Conservation (phyloP, 2,888 invertebrate species). For the Caenorhabditis sp. region DNA sequence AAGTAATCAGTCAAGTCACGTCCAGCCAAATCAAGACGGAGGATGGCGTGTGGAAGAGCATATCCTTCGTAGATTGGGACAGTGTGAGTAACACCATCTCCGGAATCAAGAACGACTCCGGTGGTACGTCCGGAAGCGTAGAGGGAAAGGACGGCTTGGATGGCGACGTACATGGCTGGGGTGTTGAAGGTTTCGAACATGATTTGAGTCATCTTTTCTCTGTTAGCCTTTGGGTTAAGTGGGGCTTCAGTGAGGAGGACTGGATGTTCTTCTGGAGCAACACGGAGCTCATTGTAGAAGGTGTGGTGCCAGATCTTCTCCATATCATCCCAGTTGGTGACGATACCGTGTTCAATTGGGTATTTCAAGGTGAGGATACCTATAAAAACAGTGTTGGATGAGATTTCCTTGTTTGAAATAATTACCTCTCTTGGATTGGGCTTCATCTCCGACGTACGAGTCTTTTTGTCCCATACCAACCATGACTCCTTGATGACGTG, state of each 20-base stretch:
- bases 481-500: slow-evolving; percentile 77
- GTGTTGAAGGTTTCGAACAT: slow-evolving; percentile 83
- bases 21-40: slow-evolving; percentile 74
- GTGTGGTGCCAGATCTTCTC: slow-evolving; percentile 99
- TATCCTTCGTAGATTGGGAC: slow-evolving; percentile 83
- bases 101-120: slow-evolving; percentile 82
- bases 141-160: slow-evolving; percentile 89
- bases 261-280: slow-evolving; percentile 92
- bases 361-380: slow-evolving; percentile 87
- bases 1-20: slow-evolving; percentile 75
- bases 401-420: background rate
- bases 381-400: slow-evolving; percentile 48
- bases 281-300: slow-evolving; percentile 95
- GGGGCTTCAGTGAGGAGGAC: slow-evolving; percentile 91
- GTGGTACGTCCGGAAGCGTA: slow-evolving; percentile 79
- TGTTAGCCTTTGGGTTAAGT: slow-evolving; percentile 90
- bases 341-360: slow-evolving; percentile 93
- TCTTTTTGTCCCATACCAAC: slow-evolving; percentile 68
- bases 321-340: slow-evolving; percentile 98
- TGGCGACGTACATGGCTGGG: slow-evolving; percentile 84
- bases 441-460: slow-evolving; percentile 61
- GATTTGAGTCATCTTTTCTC: slow-evolving; percentile 91
- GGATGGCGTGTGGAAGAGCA: slow-evolving; percentile 74
- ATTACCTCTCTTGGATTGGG: slow-evolving; percentile 79
- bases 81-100: slow-evolving; percentile 86